Evolutionary conservation across 30 jellyfish, hydroid and myxozoan species (phyloP).

Genomic region (Hydra vulgaris): DNA sequence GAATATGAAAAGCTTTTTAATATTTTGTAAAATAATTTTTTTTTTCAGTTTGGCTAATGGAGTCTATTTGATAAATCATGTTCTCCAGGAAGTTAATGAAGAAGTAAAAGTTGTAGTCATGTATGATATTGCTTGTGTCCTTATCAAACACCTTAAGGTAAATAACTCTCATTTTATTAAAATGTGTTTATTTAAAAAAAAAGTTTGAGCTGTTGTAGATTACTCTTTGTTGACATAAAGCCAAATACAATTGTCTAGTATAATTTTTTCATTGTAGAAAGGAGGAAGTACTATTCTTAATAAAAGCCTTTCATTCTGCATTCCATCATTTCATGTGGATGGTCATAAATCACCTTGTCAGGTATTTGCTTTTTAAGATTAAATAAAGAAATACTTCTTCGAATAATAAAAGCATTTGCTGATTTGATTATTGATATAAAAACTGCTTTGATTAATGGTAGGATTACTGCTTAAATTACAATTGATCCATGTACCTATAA

Average conservation of each 20-base stretch:
- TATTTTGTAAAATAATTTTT: neutral
- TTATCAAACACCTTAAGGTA: conserved; percentile 35
- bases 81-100: conserved; percentile 19
- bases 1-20: neutral
- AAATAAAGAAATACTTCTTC: neutral
- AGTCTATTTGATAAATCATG: conserved; percentile 27
- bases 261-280: conserved; percentile 7
- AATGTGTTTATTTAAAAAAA: neutral
- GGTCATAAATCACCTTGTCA: conserved; percentile 38
- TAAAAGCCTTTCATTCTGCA: conserved; percentile 18
- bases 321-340: conserved; percentile 35
- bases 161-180: neutral
- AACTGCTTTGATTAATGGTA: neutral
- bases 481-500: neutral
- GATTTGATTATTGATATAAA: neutral
- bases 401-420: neutral
- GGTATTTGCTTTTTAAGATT: neutral
- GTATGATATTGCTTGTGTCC: conserved; percentile 34
- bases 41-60: conserved; percentile 35
- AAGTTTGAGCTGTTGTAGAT: neutral
- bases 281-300: neutral
- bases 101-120: conserved; percentile 23
- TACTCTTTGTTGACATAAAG: neutral
- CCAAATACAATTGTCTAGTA: neutral
- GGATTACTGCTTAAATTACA: neutral